Conservation (phyloP, 2,797 vertebrate species). For the Rhinophrynus dorsalis region DNA sequence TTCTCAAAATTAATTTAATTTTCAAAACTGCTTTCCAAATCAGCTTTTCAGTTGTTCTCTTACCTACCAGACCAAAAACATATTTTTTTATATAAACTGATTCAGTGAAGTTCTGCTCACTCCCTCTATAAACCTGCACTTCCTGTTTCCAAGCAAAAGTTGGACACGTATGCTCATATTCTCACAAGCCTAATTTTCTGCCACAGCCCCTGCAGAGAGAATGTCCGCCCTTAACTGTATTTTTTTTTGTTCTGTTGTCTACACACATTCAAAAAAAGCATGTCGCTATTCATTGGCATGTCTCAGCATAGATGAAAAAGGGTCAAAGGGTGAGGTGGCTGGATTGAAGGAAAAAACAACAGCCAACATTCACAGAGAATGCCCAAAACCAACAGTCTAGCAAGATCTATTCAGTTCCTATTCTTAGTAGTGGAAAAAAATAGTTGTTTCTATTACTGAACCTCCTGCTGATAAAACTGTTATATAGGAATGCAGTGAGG, state of each 20-base stretch:
- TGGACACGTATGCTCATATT: too few species aligned
- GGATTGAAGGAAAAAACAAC: constrained; percentile 9
- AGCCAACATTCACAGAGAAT: constrained; percentile 11
- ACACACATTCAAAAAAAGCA: not conserved
- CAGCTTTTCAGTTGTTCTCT: too few species aligned
- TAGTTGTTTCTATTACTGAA: not conserved
- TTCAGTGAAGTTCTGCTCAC: too few species aligned
- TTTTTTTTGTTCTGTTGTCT: constrained; percentile 1
- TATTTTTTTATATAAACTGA: too few species aligned
- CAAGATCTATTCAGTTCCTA: not conserved
- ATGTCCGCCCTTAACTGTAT: not conserved
- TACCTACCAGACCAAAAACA: too few species aligned
- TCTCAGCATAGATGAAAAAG: constrained; percentile 12
- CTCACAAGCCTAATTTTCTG: not conserved
- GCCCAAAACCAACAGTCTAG: not conserved
- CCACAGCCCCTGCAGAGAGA: not conserved
- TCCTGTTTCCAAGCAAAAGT: too few species aligned
- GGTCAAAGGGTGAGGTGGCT: constrained; percentile 12
- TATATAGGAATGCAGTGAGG: not conserved
- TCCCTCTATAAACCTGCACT: too few species aligned
- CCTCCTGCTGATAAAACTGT: constrained; percentile 3
- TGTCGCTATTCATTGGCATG: constrained; percentile 14
- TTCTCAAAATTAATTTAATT: too few species aligned
- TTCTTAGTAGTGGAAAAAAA: not conserved
- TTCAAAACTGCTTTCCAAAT: too few species aligned